Conservation (phyloP, 2,797 vertebrate species). For the Taenioides sp. region DNA sequence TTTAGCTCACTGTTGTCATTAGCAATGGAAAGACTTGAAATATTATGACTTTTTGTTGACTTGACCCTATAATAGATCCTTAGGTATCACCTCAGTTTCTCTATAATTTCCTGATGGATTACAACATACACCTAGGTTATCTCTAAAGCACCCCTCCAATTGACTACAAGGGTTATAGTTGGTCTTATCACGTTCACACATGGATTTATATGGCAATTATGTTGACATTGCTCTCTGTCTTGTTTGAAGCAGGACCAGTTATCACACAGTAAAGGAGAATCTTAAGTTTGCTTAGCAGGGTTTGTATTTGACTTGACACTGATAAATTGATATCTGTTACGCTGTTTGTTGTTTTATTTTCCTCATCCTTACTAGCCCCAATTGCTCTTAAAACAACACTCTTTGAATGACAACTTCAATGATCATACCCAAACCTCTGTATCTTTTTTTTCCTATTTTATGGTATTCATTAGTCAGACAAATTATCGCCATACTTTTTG, state of each 20-base stretch:
- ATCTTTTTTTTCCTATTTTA: neutral
- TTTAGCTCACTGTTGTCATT: slow-evolving; percentile 58
- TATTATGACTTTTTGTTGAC: slow-evolving; percentile 37
- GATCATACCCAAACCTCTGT: neutral
- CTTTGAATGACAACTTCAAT: neutral
- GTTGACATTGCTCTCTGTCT: slow-evolving; percentile 42
- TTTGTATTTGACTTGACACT: slow-evolving; percentile 15
- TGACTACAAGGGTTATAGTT: slow-evolving; percentile 31
- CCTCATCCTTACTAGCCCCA: no score
- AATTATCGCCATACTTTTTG: neutral
- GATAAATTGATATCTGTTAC: slow-evolving; percentile 11
- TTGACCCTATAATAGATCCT: slow-evolving; percentile 45
- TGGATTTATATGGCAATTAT: slow-evolving; percentile 26
- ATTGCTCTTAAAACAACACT: no score
- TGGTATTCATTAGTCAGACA: neutral
- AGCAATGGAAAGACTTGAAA: slow-evolving; percentile 42
- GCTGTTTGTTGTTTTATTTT: neutral
- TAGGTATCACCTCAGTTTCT: slow-evolving; percentile 25
- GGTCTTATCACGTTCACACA: slow-evolving; percentile 31
- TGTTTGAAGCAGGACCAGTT: slow-evolving; percentile 27
- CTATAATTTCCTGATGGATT: slow-evolving; percentile 34
- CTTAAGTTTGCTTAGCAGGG: slow-evolving; percentile 21
- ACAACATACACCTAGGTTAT: slow-evolving; percentile 39
- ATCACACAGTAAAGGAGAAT: slow-evolving; percentile 24
- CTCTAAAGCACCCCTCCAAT: slow-evolving; percentile 24